A percentile compares a stretch with the other conserved stretches of the same genome.
phyloP scores from a whole-genome alignment of 2,797 vertebrate genomes.

The Streptopelia turtur region DNA sequence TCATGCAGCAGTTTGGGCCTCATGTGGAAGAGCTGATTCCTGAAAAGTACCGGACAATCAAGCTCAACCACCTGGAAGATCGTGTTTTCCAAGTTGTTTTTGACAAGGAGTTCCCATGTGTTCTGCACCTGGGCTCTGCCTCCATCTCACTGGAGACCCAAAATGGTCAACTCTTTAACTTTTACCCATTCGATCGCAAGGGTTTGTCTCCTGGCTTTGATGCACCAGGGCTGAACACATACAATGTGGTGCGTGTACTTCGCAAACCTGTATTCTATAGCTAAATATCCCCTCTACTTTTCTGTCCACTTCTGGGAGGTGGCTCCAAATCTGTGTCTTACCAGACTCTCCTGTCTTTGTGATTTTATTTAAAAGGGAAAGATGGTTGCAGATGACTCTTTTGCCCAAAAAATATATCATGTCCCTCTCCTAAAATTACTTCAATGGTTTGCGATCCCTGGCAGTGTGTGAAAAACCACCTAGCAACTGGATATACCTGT shows the following conservation, averaged over 20 bases:
- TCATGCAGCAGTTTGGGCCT: slow-evolving; percentile 94
- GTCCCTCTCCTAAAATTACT: neutral
- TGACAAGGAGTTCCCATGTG: slow-evolving; percentile 91
- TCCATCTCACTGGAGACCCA: slow-evolving; percentile 93
- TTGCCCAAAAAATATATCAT: neutral
- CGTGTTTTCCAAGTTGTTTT: slow-evolving; percentile 92
- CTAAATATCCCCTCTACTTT: slow-evolving; percentile 49
- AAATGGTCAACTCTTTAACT: slow-evolving; percentile 92
- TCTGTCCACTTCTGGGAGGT: neutral
- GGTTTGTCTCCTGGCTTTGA: slow-evolving; percentile 93
- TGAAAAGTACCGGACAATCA: slow-evolving; percentile 88
- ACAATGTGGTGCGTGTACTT: slow-evolving; percentile 86
- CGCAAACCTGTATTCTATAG: slow-evolving; percentile 84
- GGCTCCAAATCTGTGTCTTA: neutral
- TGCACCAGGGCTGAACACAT: slow-evolving; percentile 92
- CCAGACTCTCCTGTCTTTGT: neutral
- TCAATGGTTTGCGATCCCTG: neutral
- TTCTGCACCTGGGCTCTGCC: slow-evolving; percentile 85
- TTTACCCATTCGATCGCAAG: slow-evolving; percentile 84
- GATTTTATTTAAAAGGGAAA: neutral
- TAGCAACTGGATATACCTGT: neutral
- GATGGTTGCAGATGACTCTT: neutral
- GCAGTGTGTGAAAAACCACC: neutral
- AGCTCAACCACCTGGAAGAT: slow-evolving; percentile 89
- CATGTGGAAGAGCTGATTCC: slow-evolving; percentile 92